Percentiles rank a stretch among this genome's conserved stretches.
Conservation (phyloP, 2,113 vertebrate species). For the Lagopus muta region DNA sequence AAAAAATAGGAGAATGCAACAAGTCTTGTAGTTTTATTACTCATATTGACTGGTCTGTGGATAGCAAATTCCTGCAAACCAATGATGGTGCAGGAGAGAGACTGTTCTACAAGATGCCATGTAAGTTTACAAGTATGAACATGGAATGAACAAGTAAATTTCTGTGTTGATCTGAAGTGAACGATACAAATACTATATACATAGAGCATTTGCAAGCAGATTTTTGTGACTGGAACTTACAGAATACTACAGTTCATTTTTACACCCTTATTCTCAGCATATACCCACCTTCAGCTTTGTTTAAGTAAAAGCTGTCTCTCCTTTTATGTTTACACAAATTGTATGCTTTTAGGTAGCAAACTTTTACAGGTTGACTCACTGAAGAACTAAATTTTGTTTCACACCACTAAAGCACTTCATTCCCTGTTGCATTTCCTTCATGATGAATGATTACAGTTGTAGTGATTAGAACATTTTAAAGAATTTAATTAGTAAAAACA, state of each 20-base stretch:
- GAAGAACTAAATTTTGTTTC: neutral
- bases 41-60: slow-evolving; percentile 96
- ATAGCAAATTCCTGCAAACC: slow-evolving; percentile 94
- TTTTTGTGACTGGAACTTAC: neutral
- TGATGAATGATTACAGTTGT: neutral
- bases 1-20: slow-evolving; percentile 95
- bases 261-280: neutral
- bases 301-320: neutral
- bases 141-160: rapidly evolving
- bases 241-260: neutral
- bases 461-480: neutral
- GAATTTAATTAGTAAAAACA: neutral
- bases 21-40: slow-evolving; percentile 94
- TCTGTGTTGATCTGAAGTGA: neutral
- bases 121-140: slow-evolving; percentile 71
- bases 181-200: neutral
- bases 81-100: slow-evolving; percentile 93
- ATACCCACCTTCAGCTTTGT: neutral
- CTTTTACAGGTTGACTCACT: neutral
- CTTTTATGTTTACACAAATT: neutral
- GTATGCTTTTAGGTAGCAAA: neutral
- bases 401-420: neutral
- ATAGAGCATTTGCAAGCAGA: neutral
- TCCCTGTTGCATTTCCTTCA: neutral
- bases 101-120: slow-evolving; percentile 95